phyloP scores from a whole-genome alignment of 2,888 invertebrate species.

The Melinopterus prodromus region DNA sequence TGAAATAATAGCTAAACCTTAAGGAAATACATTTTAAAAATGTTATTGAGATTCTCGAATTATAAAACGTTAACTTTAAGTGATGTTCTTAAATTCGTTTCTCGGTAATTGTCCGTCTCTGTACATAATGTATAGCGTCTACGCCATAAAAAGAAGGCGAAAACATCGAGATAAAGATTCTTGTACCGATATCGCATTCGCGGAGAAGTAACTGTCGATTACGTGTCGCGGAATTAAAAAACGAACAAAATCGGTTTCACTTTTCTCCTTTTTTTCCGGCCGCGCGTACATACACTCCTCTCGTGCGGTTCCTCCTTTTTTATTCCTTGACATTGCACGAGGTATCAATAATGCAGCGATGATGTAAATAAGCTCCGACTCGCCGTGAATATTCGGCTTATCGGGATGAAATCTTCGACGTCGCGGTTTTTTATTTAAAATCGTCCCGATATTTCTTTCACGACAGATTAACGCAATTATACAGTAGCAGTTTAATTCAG shows the following conservation, averaged over 20 bases:
- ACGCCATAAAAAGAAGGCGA: background rate
- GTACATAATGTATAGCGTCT: background rate
- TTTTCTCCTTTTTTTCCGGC: background rate
- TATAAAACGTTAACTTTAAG: background rate
- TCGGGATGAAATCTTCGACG: background rate
- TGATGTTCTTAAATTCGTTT: background rate
- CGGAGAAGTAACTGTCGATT: background rate
- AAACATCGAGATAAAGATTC: background rate
- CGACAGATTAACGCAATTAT: slow-evolving; percentile 4
- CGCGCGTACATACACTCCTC: background rate
- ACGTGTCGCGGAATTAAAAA: background rate
- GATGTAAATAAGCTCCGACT: slow-evolving; percentile 4
- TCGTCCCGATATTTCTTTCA: background rate
- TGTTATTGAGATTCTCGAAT: no score
- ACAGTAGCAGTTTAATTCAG: background rate
- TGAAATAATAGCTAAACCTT: no score
- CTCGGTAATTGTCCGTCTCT: background rate
- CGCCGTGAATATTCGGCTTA: background rate
- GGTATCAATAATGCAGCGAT: slow-evolving; percentile 4
- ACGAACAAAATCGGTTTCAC: background rate
- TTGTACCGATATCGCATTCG: background rate
- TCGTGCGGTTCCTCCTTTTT: background rate
- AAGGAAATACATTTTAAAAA: no score
- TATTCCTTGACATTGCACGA: background rate
- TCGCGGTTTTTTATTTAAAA: background rate